Evolutionary conservation across 2,797 vertebrate genomes (phyloP).

Genomic region (Pterois miles): DNA sequence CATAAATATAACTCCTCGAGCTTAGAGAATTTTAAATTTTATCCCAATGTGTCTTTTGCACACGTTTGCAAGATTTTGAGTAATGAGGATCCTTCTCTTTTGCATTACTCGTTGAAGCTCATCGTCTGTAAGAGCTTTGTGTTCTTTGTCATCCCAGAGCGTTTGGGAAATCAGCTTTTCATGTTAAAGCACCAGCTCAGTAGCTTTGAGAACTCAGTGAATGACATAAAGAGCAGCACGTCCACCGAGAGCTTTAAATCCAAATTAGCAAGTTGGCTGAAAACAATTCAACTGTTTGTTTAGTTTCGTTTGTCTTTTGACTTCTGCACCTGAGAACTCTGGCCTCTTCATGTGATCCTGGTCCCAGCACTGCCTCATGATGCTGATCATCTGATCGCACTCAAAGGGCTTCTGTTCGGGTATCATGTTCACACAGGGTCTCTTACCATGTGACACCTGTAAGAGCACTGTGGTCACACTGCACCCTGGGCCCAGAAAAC

Average conservation of each 20-base stretch:
- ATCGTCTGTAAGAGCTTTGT: background rate
- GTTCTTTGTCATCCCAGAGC: background rate
- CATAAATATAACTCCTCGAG: background rate
- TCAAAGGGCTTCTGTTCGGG: constrained; percentile 81
- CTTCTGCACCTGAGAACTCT: constrained; percentile 83
- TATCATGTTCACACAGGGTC: constrained; percentile 81
- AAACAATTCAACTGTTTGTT: background rate
- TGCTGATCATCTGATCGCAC: constrained; percentile 83
- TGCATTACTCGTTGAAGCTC: background rate
- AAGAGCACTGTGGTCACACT: constrained; percentile 86
- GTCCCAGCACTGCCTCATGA: constrained; percentile 90
- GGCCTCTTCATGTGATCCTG: constrained; percentile 84
- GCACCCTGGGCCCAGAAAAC: constrained; percentile 77
- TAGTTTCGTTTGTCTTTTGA: background rate
- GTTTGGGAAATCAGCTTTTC: background rate
- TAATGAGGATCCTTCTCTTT: background rate
- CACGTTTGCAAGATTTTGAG: background rate
- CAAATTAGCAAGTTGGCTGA: background rate
- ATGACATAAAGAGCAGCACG: background rate
- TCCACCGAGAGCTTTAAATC: background rate
- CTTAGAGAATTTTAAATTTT: background rate
- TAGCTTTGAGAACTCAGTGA: background rate
- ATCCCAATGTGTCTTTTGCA: background rate
- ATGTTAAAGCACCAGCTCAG: background rate
- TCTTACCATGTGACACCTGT: constrained; percentile 83